Percentiles rank a stretch among this genome's conserved stretches.
These are phyloP conservation scores for Loriculus beryllinus DNA, from an alignment of 2,797 vertebrate genomes.

Conservation along the genomic window DNA sequence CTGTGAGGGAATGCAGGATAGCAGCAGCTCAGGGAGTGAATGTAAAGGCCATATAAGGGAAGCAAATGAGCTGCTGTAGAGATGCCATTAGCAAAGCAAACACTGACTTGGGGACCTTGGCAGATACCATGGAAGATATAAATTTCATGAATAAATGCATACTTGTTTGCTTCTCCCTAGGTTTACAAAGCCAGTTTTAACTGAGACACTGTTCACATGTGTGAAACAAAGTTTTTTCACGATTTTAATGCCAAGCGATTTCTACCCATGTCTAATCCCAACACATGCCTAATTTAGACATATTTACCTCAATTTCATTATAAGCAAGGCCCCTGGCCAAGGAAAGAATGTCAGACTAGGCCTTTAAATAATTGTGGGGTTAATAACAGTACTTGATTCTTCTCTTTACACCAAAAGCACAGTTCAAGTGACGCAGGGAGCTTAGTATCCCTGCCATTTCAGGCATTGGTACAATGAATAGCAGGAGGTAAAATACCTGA, in stretches of 20 bases:
- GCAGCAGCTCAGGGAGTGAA: conserved; percentile 33
- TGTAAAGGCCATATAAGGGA: conserved; percentile 57
- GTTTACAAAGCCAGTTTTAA: conserved; percentile 22
- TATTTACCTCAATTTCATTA: not conserved
- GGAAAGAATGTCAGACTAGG: not conserved
- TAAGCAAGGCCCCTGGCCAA: not conserved
- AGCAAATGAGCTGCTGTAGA: conserved; percentile 38
- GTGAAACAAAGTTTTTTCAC: conserved; percentile 34
- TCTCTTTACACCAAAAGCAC: not conserved
- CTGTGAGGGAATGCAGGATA: conserved; percentile 12
- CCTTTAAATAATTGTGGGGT: not conserved
- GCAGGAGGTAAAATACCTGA: not conserved
- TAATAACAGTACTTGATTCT: not conserved
- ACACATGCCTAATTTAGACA: not conserved
- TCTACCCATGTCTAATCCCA: not conserved
- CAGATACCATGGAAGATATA: conserved; percentile 27
- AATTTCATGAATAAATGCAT: conserved; percentile 39
- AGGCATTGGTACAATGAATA: not conserved
- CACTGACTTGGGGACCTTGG: conserved; percentile 37
- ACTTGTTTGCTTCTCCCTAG: not conserved
- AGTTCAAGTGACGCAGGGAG: not conserved
- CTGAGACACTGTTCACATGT: not conserved
- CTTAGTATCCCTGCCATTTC: not conserved
- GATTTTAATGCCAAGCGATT: conserved; percentile 24
- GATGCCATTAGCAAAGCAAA: conserved; percentile 47